These are phyloP conservation scores for Zaprionus lachaisei DNA, from an alignment of 1,140 invertebrate species.

Conservation along the genomic window DNA sequence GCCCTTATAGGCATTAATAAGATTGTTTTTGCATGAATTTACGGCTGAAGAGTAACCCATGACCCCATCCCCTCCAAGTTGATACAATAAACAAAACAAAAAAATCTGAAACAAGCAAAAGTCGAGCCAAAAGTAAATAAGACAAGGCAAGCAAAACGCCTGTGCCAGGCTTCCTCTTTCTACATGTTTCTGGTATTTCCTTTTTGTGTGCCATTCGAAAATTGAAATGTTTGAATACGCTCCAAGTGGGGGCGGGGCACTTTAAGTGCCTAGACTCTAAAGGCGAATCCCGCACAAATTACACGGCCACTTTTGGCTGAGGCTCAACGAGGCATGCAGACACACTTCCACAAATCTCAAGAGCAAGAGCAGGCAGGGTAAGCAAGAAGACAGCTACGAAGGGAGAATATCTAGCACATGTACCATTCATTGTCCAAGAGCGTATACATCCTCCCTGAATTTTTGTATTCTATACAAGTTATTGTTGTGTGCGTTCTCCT, in stretches of 20 bases:
- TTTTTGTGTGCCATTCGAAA: constrained; percentile 62
- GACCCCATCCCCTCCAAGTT: not conserved
- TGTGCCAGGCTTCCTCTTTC: not conserved
- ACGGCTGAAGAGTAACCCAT: constrained; percentile 56
- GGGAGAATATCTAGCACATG: constrained; percentile 23
- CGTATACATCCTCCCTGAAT: constrained; percentile 1
- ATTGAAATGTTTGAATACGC: constrained; percentile 79
- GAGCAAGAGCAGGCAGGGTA: not conserved
- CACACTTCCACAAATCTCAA: constrained; percentile 42
- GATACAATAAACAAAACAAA: constrained; percentile 39
- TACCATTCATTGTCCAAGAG: constrained; percentile 7
- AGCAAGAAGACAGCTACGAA: not conserved
- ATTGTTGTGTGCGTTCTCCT: constrained; percentile 19
- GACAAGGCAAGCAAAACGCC: constrained; percentile 34
- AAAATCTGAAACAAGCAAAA: constrained; percentile 23
- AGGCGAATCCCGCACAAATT: constrained; percentile 73
- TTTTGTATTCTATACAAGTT: constrained; percentile 13
- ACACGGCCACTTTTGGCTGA: constrained; percentile 73
- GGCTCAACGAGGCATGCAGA: constrained; percentile 70
- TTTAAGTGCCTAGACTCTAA: constrained; percentile 46
- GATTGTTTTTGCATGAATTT: constrained; percentile 82
- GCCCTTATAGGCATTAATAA: constrained; percentile 77
- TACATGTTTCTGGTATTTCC: constrained; percentile 11
- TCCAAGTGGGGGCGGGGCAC: constrained; percentile 44
- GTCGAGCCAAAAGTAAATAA: constrained; percentile 71